Evolutionary conservation across 2,888 invertebrate genomes (phyloP).

Genomic region (Sceliomorpha sp.): DNA sequence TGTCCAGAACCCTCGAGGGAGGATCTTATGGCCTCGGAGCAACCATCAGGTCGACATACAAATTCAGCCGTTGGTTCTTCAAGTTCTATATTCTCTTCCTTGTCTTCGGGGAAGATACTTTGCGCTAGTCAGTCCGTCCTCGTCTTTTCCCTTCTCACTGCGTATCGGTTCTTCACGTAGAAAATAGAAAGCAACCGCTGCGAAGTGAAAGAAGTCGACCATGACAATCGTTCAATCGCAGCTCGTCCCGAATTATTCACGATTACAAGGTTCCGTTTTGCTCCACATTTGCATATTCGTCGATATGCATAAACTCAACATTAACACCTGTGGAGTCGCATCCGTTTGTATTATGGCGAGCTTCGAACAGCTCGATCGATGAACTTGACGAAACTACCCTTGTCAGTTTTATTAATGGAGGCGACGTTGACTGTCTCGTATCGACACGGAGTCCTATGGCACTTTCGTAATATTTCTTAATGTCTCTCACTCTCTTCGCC

Average conservation of each 20-base stretch:
- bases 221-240: conserved; percentile 4
- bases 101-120: conserved; percentile 60
- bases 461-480: conserved; percentile 10
- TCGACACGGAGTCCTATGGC: conserved; percentile 9
- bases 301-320: conserved; percentile 7
- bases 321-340: conserved; percentile 10
- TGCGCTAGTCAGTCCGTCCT: conserved; percentile 57
- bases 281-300: conserved; percentile 9
- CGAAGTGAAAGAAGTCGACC: conserved; percentile 30
- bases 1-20: conserved; percentile 74
- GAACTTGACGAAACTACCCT: conserved; percentile 3
- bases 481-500: conserved; percentile 14
- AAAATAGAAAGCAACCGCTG: conserved; percentile 42
- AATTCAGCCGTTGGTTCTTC: conserved; percentile 69
- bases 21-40: conserved; percentile 77
- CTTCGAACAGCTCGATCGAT: conserved; percentile 1
- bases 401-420: not conserved
- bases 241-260: not conserved
- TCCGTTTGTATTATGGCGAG: conserved; percentile 3
- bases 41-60: conserved; percentile 73
- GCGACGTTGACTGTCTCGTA: conserved; percentile 14
- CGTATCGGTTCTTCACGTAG: conserved; percentile 70
- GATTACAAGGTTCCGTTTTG: conserved; percentile 1
- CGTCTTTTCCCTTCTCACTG: conserved; percentile 55
- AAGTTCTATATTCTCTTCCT: conserved; percentile 67